These are phyloP conservation scores for Tylochromis polylepis DNA, from an alignment of 2,113 vertebrate species.

Conservation along the genomic window DNA sequence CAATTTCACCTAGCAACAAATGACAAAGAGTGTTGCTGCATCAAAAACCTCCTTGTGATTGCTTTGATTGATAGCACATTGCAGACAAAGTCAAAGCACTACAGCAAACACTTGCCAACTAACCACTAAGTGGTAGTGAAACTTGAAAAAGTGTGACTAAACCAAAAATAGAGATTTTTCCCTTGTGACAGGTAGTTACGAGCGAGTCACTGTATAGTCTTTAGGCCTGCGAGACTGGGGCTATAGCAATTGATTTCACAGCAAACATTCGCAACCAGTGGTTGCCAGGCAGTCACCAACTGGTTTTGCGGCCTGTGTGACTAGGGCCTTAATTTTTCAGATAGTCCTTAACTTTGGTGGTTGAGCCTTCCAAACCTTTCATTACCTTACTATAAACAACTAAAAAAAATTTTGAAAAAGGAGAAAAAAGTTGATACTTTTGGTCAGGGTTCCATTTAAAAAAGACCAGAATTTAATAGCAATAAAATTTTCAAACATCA, in stretches of 20 bases:
- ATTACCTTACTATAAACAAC: not conserved
- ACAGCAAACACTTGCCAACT: not conserved
- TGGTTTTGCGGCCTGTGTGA: not conserved
- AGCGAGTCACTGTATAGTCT: not conserved
- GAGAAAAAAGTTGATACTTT: rapidly evolving
- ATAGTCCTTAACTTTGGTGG: not conserved
- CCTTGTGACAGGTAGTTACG: not conserved
- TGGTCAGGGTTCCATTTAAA: not conserved
- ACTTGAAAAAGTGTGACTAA: not conserved
- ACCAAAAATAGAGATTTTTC: not conserved
- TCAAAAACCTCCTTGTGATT: not conserved
- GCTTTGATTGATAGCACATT: not conserved
- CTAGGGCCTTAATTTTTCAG: not conserved
- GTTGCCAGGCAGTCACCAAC: not conserved
- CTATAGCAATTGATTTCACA: not conserved
- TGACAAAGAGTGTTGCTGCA: not conserved
- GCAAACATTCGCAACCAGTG: not conserved
- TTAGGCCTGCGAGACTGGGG: not conserved
- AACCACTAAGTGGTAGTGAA: not conserved
- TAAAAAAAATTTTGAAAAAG: not conserved
- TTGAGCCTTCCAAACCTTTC: not conserved
- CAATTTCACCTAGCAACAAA: not conserved
- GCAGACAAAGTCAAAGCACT: not conserved
- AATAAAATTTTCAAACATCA: not conserved
- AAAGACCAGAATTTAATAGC: not conserved